Base-by-base conservation (phyloP, 2,113 vertebrate genomes). In the Amphiprion ocellaris region DNA sequence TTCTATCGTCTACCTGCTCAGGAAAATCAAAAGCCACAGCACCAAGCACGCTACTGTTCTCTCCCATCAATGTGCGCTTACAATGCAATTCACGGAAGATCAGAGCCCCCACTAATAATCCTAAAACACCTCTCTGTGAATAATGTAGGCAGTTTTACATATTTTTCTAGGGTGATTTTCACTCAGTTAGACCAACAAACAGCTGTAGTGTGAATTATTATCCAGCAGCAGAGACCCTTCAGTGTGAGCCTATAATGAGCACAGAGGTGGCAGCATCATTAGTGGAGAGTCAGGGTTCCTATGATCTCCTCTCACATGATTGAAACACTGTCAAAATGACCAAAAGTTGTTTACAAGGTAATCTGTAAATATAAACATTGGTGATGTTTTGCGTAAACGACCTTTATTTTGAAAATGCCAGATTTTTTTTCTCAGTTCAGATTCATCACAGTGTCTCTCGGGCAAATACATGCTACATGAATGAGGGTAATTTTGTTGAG, bases 131-230 rank as follows among this genome's bases (percentile, higher is more conserved):
- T 56, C 23, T 53, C 17, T 56, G 15, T 56, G 19, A 8, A 44
- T 26, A 17, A 30, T 37, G 39, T 37, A 47, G 54, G 15, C 49
- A 44, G 8, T n/a, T 17, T 73, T 33, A 44, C 39, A 69, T 54
- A 65, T 77, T 86, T 79, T 65, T 0, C 55, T 4, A 3, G 24
- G 10, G 28, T 62, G 56, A 46, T 74, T 23, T 28, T 30, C 52
- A 64, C 52, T 65, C 23, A 61, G 21, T 49, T 58, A 39, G 68
- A 41, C 49, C 17, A 37, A 70, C 52, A 61, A 68, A 65, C 0
- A 0, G 17, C 62, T 67, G 21, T 16, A n/a, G 2, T 44, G 59
- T 24, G 15, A 77, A 53, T 44, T 41, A 39, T 69, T 56, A 66
- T 23, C 41, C 68, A 47, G 4, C 52, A 71, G 26, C 26, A 24